Percentiles rank a stretch among this genome's conserved stretches.
Conservation (phyloP, 1,140 invertebrate species). For the Calycopis cecrops region DNA sequence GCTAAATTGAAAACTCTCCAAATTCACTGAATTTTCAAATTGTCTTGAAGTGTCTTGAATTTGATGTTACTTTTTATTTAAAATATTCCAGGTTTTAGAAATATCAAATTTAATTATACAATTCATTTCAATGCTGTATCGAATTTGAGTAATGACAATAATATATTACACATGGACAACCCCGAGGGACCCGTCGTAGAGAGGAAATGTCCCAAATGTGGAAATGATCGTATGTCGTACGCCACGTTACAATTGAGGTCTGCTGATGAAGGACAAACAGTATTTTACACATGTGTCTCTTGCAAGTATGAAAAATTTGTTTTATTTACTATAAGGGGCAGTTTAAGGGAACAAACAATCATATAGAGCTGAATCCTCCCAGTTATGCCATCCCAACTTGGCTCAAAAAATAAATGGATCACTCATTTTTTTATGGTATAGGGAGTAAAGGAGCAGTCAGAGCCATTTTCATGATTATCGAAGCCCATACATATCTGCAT, state of each 20-base stretch:
- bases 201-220: conserved; percentile 91
- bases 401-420: too few species aligned
- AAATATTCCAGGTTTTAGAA: conserved; percentile 79
- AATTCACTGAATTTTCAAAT: too few species aligned
- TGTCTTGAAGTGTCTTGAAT: too few species aligned
- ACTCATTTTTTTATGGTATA: too few species aligned
- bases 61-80: too few species aligned
- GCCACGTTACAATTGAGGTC: conserved; percentile 95
- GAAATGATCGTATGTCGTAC: conserved; percentile 94
- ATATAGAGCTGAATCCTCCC: too few species aligned
- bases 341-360: too few species aligned
- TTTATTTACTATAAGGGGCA: conserved; percentile 6
- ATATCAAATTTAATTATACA: conserved; percentile 79
- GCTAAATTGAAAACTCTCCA: too few species aligned
- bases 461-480: too few species aligned
- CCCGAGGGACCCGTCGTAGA: conserved; percentile 89
- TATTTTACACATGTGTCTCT: conserved; percentile 96
- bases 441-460: too few species aligned
- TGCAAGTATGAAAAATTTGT: conserved; percentile 83
- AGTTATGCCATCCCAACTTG: too few species aligned
- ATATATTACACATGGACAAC: conserved; percentile 57
- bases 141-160: conserved; percentile 44
- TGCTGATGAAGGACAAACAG: conserved; percentile 99
- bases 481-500: too few species aligned
- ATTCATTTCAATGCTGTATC: conserved; percentile 80